Evolutionary conservation across 1,140 invertebrate genomes (phyloP), one percentile per base, ranked within the genome.

Genomic region (Dufourea novaeangliae): DNA sequence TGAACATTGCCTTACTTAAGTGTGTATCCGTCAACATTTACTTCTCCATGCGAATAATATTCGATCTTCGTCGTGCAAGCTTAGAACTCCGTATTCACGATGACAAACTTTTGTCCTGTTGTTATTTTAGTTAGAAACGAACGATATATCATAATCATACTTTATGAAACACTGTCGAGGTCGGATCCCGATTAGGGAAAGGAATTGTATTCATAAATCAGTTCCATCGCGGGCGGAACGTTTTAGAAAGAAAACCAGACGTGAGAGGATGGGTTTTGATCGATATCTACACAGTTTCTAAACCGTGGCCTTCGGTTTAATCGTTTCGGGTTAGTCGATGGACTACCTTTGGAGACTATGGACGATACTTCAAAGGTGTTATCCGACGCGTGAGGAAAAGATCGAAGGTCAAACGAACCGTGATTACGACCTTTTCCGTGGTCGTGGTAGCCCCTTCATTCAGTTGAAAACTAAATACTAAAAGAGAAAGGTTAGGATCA

Each of bases 341-440:
- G 11, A 41, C 37, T 20, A n/a, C 7, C 22, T 50, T 50, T 66
- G 27, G 54, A 8, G 29, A 62, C 25, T 22, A 14, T 27, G 22
- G 1, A 0, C 1, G 1, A 14, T 5, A n/a, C 12, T 32, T 20
- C 29, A n/a, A 54, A 25, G 6, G 54, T 64, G 32, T 61, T 50
- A 67, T 22, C 46, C 56, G 25, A 37, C 17, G 50, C 14, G n/a
- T n/a, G 29, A 63, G 39, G 25, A 29, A 64, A 69, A 41, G 41
- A 73, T 56, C 59, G 62, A 83, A 84, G 77, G 62, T 72, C 62
- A 20, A 37, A 20, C 37, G 27, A 66, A 44, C 54, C 11, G 17
- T 41, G 63, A 80, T 84, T 70, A 54, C 62, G 81, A 84, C 52
- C 67, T 83, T 83, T 84, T 64, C 77, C 54, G 17, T 27, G 54